Percentiles rank a stretch among this genome's conserved stretches.
phyloP scores from a whole-genome alignment of 2,113 vertebrate genomes.

The Sphaerodactylus townsendi region DNA sequence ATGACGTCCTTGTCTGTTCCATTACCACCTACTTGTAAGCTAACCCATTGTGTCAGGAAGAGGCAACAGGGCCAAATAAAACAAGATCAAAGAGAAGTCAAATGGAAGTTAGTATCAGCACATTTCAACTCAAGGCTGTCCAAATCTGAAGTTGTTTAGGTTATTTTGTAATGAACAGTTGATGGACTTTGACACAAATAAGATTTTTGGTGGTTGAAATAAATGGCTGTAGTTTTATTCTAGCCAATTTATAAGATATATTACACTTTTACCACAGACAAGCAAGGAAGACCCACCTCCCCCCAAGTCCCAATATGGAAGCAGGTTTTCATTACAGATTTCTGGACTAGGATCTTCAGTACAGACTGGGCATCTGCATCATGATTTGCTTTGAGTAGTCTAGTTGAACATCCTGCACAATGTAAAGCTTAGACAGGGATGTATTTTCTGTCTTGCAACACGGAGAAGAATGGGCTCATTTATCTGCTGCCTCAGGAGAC shows the following conservation, averaged over 20 bases:
- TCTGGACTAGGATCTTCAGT: not conserved
- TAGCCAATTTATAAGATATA: not conserved
- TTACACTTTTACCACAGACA: not conserved
- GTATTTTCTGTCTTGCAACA: not conserved
- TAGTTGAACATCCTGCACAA: too few relatives aligned
- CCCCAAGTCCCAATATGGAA: too few relatives aligned
- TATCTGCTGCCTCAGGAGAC: not conserved
- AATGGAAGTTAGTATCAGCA: constrained; percentile 1
- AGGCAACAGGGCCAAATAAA: constrained; percentile 15
- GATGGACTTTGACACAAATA: constrained; percentile 17
- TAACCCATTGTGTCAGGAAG: constrained; percentile 26
- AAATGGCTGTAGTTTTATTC: not conserved
- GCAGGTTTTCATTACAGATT: not conserved
- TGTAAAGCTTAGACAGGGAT: not conserved
- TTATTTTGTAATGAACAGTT: not conserved
- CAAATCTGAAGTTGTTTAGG: not conserved
- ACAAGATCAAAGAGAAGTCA: constrained; percentile 14
- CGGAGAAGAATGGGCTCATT: not conserved
- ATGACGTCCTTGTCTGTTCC: constrained; percentile 37
- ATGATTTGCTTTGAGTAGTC: not conserved
- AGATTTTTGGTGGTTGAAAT: not conserved
- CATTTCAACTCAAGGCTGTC: not conserved
- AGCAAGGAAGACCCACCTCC: not conserved
- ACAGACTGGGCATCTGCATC: not conserved
- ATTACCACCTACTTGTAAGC: constrained; percentile 34